These are phyloP conservation scores for Drosophila yooni DNA, from an alignment of 2,888 invertebrate species.

Conservation along the genomic window DNA sequence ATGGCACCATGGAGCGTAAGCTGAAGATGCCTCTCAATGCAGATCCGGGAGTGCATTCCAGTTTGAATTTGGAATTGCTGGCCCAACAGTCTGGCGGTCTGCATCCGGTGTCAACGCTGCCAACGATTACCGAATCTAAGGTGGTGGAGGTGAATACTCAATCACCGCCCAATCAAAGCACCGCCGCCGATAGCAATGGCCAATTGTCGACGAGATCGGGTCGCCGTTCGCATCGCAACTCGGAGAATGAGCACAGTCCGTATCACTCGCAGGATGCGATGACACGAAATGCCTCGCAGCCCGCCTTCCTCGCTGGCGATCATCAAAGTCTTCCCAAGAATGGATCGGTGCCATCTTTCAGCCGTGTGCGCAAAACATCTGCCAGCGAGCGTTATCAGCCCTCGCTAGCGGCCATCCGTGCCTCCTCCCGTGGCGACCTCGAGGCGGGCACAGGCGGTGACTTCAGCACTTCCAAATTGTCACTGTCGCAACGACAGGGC, in stretches of 20 bases:
- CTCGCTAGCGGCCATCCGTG: constrained; percentile 92
- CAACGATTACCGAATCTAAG: constrained; percentile 95
- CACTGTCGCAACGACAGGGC: constrained; percentile 85
- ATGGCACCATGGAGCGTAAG: constrained; percentile 95
- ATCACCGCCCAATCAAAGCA: constrained; percentile 62
- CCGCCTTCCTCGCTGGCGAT: constrained; percentile 89
- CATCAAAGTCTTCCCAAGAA: constrained; percentile 89
- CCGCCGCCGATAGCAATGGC: constrained; percentile 77
- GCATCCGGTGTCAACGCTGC: constrained; percentile 93
- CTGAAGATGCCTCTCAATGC: constrained; percentile 96
- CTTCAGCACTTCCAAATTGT: constrained; percentile 90
- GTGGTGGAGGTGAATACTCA: constrained; percentile 86
- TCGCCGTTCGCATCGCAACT: constrained; percentile 81
- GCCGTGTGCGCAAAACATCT: constrained; percentile 93
- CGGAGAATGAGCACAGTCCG: constrained; percentile 83
- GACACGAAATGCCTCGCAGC: constrained; percentile 94
- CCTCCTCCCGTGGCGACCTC: constrained; percentile 91
- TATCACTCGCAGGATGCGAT: constrained; percentile 86
- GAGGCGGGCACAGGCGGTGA: constrained; percentile 90
- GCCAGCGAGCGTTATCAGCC: constrained; percentile 94
- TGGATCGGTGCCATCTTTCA: constrained; percentile 95
- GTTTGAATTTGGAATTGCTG: constrained; percentile 93
- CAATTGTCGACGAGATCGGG: constrained; percentile 71
- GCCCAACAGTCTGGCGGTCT: constrained; percentile 88
- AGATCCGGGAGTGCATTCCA: constrained; percentile 97